phyloP scores from a whole-genome alignment of 2,113 vertebrate genomes.

The Scopus umbretta region DNA sequence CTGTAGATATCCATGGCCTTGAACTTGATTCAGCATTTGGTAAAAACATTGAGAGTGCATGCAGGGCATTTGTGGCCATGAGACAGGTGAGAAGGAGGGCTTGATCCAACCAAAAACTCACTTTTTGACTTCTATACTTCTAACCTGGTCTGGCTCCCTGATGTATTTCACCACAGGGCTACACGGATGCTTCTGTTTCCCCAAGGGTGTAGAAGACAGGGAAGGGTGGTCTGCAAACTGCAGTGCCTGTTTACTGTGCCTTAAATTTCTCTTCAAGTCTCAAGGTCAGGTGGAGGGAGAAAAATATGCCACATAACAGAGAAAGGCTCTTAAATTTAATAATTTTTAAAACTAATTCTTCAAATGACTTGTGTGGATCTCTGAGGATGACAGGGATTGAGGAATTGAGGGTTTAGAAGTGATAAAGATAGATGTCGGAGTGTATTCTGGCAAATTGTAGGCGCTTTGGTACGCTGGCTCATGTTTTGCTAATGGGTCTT shows the following conservation, averaged over 20 bases:
- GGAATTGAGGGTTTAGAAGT: background rate
- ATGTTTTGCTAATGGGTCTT: background rate
- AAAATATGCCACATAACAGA: background rate
- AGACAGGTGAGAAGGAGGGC: background rate
- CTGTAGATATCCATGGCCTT: background rate
- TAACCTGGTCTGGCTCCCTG: background rate
- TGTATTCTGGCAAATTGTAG: background rate
- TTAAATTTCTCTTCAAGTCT: background rate
- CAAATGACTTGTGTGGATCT: background rate
- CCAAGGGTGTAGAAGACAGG: background rate
- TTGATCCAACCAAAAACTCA: background rate
- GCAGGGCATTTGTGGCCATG: background rate
- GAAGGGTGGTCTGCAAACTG: background rate
- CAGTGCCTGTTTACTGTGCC: background rate
- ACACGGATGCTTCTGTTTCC: background rate
- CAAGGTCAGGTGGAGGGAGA: background rate
- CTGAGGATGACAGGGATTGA: background rate
- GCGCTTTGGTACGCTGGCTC: background rate
- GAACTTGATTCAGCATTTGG: background rate
- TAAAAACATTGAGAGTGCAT: accelerated
- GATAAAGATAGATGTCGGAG: background rate
- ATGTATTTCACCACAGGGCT: background rate
- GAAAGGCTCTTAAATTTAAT: background rate
- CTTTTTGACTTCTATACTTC: background rate
- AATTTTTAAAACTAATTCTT: background rate